phyloP scores from a whole-genome alignment of 2,797 vertebrate species.

The Ceryle rudis region DNA sequence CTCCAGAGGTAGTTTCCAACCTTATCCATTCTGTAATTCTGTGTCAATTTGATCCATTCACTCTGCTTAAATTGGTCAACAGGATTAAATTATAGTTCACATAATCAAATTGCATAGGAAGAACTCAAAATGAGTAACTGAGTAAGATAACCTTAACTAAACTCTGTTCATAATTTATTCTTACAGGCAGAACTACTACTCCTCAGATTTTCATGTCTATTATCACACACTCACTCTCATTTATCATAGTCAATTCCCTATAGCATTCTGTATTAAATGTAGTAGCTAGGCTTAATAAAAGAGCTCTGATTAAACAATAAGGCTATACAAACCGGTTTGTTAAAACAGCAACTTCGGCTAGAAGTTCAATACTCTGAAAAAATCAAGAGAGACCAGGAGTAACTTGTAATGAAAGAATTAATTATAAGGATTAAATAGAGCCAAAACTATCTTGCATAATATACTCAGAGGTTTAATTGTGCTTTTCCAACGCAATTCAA shows the following conservation, averaged over 20 bases:
- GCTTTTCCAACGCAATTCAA: background rate
- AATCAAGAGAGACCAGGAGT: background rate
- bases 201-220: background rate
- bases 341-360: slow-evolving; percentile 20
- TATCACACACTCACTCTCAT: background rate
- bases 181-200: background rate
- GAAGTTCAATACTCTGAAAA: slow-evolving; percentile 30
- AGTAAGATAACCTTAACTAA: background rate
- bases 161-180: background rate
- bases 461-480: background rate
- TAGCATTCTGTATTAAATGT: background rate
- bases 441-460: background rate
- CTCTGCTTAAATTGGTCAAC: background rate
- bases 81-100: background rate
- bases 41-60: background rate
- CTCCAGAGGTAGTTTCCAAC: background rate
- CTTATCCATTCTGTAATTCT: background rate
- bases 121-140: background rate
- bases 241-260: background rate
- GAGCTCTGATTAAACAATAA: background rate
- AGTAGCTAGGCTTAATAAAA: background rate
- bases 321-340: background rate
- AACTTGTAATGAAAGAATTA: slow-evolving; percentile 52
- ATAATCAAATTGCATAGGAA: background rate
- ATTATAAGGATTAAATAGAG: slow-evolving; percentile 14